These are phyloP conservation scores for Pangasius djambal DNA, from an alignment of 2,797 vertebrate species.

Conservation along the genomic window DNA sequence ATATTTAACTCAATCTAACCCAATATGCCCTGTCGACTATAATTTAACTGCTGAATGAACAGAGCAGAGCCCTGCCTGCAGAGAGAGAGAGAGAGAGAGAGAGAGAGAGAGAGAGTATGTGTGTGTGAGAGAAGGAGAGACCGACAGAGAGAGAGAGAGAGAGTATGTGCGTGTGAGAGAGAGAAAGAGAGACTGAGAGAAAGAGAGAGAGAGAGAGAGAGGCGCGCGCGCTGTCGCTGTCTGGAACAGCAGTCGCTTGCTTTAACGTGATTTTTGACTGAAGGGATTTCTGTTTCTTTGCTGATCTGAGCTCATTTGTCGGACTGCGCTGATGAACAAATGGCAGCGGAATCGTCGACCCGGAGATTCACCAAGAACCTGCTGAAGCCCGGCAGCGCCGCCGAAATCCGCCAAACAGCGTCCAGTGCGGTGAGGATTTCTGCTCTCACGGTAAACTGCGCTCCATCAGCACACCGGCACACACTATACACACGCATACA, in stretches of 20 bases:
- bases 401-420: slow-evolving; percentile 87
- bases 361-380: slow-evolving; percentile 95
- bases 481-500: neutral
- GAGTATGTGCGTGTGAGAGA: too few species aligned
- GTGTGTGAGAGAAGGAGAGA: too few species aligned
- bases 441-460: slow-evolving; percentile 71
- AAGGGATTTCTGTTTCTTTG: neutral
- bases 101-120: neutral
- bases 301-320: neutral
- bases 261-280: neutral
- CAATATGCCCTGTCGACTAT: neutral
- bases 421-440: slow-evolving; percentile 77
- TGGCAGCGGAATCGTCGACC: slow-evolving; percentile 86
- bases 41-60: neutral
- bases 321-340: slow-evolving; percentile 76
- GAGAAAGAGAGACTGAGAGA: too few species aligned
- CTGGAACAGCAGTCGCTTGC: slow-evolving; percentile 38
- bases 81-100: neutral
- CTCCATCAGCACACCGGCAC: slow-evolving; percentile 10
- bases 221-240: slow-evolving; percentile 29
- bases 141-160: too few species aligned
- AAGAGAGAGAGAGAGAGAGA: neutral
- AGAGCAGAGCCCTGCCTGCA: slow-evolving; percentile 13
- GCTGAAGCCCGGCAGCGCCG: slow-evolving; percentile 88
- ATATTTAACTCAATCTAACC: neutral